A percentile compares a stretch with the other conserved stretches of the same genome.
phyloP scores from a whole-genome alignment of 2,797 vertebrate species.

The Anguilla pacifica region DNA sequence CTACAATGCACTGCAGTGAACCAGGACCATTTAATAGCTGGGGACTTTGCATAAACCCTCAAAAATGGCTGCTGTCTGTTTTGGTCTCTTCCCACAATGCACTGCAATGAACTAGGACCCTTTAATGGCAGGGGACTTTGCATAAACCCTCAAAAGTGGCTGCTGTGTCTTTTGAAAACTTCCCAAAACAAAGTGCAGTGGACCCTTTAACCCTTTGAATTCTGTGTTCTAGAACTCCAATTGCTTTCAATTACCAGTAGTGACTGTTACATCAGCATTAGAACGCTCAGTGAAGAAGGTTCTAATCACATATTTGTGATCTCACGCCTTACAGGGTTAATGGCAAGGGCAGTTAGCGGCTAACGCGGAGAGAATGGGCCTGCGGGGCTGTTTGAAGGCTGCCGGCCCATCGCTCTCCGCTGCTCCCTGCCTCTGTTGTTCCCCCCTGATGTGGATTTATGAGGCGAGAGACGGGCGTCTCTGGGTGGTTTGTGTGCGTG shows the following conservation, averaged over 20 bases:
- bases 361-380: conserved; percentile 38
- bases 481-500: not conserved
- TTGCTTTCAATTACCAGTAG: too few relatives aligned
- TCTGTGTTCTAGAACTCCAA: too few relatives aligned
- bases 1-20: not conserved
- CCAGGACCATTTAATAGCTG: not conserved
- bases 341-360: conserved; percentile 39
- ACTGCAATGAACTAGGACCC: not conserved
- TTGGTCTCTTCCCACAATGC: not conserved
- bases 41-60: too few relatives aligned
- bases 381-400: conserved; percentile 19
- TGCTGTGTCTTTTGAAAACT: not conserved
- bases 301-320: too few relatives aligned
- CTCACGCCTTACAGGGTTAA: not conserved
- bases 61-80: too few relatives aligned
- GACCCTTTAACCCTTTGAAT: not conserved
- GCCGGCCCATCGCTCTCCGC: not conserved
- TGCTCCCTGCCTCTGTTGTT: not conserved
- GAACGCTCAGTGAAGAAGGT: too few relatives aligned
- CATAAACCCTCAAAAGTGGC: not conserved
- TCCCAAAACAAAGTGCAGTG: not conserved
- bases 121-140: not conserved
- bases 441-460: not conserved
- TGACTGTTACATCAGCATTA: too few relatives aligned
- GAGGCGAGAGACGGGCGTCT: conserved; percentile 1